Conservation (phyloP, 2,113 vertebrate genomes). For the Myiozetetes cayanensis region DNA sequence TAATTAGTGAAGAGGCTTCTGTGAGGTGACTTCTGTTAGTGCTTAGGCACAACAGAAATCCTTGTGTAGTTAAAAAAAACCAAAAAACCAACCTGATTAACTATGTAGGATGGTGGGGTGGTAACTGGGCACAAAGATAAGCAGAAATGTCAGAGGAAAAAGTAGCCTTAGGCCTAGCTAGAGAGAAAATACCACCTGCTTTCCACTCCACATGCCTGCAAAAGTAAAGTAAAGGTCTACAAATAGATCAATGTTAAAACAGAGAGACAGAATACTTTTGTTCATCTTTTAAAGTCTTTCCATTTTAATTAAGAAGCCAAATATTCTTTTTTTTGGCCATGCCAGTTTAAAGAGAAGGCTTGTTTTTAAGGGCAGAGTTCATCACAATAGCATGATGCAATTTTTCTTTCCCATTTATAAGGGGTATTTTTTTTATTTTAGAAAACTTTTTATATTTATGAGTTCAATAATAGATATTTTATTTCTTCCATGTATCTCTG, state of each 20-base stretch:
- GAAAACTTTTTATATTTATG: neutral
- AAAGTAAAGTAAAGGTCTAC: neutral
- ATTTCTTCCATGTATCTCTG: neutral
- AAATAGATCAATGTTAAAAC: neutral
- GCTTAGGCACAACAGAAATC: neutral
- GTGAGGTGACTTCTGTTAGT: neutral
- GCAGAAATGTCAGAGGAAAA: neutral
- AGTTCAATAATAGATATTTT: neutral
- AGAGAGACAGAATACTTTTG: neutral
- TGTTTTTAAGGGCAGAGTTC: neutral
- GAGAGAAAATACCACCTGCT: neutral
- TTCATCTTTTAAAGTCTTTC: conserved; percentile 40
- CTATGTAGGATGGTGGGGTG: neutral
- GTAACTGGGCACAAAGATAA: neutral
- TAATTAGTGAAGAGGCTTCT: neutral
- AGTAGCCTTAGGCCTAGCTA: neutral
- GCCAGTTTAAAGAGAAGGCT: neutral
- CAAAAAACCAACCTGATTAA: neutral
- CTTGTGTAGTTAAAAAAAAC: neutral
- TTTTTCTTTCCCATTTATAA: neutral
- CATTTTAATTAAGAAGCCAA: neutral
- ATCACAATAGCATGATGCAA: neutral
- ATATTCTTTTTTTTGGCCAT: neutral
- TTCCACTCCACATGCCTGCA: neutral
- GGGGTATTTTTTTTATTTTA: neutral